These are phyloP conservation scores for Poecile montanus DNA, from an alignment of 2,797 vertebrate genomes.

Conservation along the genomic window DNA sequence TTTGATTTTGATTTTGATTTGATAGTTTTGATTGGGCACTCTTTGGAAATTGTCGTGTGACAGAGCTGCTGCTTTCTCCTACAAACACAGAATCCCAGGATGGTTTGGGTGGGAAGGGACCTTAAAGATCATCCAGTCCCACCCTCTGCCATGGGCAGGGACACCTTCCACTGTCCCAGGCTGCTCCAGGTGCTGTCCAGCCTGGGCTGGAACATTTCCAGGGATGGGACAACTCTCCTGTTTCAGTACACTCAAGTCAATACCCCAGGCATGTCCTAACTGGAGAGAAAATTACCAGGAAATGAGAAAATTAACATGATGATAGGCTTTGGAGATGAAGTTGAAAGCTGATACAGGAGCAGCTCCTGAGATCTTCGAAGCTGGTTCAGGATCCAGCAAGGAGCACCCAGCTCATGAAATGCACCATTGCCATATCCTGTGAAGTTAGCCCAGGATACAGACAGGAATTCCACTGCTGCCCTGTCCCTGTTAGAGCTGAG, in stretches of 20 bases:
- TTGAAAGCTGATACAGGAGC: background rate
- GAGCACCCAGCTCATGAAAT: background rate
- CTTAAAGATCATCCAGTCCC: background rate
- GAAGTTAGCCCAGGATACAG: background rate
- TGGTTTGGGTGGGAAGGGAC: background rate
- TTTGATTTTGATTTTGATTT: background rate
- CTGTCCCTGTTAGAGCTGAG: background rate
- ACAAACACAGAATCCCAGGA: background rate
- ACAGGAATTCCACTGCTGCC: background rate
- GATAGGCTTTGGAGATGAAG: background rate
- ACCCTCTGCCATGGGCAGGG: background rate
- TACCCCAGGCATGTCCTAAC: background rate
- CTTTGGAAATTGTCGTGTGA: background rate
- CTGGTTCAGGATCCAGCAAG: background rate
- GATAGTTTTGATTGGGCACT: background rate
- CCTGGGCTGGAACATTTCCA: background rate
- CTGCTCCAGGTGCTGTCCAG: rapidly evolving
- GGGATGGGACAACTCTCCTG: background rate
- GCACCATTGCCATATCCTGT: background rate
- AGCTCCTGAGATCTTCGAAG: background rate
- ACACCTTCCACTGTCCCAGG: background rate
- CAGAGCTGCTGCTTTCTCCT: background rate
- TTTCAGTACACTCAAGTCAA: too few species aligned
- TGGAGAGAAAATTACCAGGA: background rate
- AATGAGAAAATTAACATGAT: background rate